phyloP scores from a whole-genome alignment of 2,888 invertebrate species.

The Leptopterna dolabrata region DNA sequence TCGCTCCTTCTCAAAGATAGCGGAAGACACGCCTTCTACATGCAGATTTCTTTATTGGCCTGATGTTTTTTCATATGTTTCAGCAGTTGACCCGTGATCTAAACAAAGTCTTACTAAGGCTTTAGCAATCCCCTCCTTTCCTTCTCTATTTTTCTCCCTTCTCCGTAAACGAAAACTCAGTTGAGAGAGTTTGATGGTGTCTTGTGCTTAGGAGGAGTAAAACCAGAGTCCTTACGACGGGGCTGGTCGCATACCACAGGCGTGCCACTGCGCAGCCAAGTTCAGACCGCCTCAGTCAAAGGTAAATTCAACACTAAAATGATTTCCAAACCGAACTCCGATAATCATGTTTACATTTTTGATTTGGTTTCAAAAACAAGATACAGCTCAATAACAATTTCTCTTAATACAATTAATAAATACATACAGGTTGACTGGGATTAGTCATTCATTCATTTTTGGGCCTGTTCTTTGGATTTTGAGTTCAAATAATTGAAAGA shows the following conservation, averaged over 20 bases:
- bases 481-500: too few relatives aligned
- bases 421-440: neutral
- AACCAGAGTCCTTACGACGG: slow-evolving; percentile 62
- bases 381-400: neutral
- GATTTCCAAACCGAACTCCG: neutral
- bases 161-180: neutral
- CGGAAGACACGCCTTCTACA: too few relatives aligned
- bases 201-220: slow-evolving; percentile 54
- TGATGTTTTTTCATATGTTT: too few relatives aligned
- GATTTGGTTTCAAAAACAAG: neutral
- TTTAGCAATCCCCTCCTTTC: neutral
- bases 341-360: neutral
- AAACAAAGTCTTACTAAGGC: too few relatives aligned
- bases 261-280: slow-evolving; percentile 67
- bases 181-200: slow-evolving; percentile 34
- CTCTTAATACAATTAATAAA: neutral
- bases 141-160: neutral
- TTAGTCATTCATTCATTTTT: neutral
- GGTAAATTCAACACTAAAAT: slow-evolving; percentile 38
- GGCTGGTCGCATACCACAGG: slow-evolving; percentile 74
- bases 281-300: slow-evolving; percentile 55
- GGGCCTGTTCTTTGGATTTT: too few relatives aligned
- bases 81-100: too few relatives aligned
- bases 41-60: too few relatives aligned
- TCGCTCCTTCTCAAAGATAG: too few relatives aligned